Evolutionary conservation across 2,888 invertebrate species (phyloP).

Genomic region (Ceraclea dissimilis): DNA sequence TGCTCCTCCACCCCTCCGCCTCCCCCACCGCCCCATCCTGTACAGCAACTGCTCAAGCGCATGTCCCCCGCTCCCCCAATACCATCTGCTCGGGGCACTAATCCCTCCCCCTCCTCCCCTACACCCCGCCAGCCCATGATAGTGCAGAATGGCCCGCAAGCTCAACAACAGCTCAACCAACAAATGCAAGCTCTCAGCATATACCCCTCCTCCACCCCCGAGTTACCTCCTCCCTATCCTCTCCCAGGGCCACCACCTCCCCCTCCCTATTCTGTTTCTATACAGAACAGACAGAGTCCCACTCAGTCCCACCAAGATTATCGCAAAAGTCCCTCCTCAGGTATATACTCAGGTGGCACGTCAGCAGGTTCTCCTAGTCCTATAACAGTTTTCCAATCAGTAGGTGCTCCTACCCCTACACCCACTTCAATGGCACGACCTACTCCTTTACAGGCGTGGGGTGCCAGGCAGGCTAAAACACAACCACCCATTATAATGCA

Average conservation of each 20-base stretch:
- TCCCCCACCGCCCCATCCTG: slow-evolving; percentile 60
- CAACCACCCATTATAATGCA: slow-evolving; percentile 96
- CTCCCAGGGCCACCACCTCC: slow-evolving; percentile 63
- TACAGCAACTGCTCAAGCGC: slow-evolving; percentile 50
- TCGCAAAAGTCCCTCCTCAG: slow-evolving; percentile 79
- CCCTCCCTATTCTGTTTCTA: slow-evolving; percentile 77
- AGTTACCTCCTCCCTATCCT: slow-evolving; percentile 65
- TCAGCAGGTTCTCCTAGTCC: slow-evolving; percentile 81
- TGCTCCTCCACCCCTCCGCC: slow-evolving; percentile 64
- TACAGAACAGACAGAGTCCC: slow-evolving; percentile 82
- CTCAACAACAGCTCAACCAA: slow-evolving; percentile 78
- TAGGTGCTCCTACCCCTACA: slow-evolving; percentile 47
- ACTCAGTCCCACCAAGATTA: slow-evolving; percentile 72
- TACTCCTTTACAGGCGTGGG: slow-evolving; percentile 77
- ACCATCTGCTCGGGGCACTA: slow-evolving; percentile 61
- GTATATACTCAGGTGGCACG: slow-evolving; percentile 76
- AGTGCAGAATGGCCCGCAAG: slow-evolving; percentile 72
- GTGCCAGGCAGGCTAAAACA: slow-evolving; percentile 78
- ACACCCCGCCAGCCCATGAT: slow-evolving; percentile 63
- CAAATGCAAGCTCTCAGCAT: slow-evolving; percentile 82
- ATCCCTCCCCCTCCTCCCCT: slow-evolving; percentile 55
- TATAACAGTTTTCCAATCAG: slow-evolving; percentile 59
- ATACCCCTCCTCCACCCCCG: slow-evolving; percentile 58
- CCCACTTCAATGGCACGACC: slow-evolving; percentile 65
- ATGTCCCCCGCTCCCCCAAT: slow-evolving; percentile 58